Conservation (phyloP, 2,888 invertebrate genomes). For the Lasius fuliginosus region DNA sequence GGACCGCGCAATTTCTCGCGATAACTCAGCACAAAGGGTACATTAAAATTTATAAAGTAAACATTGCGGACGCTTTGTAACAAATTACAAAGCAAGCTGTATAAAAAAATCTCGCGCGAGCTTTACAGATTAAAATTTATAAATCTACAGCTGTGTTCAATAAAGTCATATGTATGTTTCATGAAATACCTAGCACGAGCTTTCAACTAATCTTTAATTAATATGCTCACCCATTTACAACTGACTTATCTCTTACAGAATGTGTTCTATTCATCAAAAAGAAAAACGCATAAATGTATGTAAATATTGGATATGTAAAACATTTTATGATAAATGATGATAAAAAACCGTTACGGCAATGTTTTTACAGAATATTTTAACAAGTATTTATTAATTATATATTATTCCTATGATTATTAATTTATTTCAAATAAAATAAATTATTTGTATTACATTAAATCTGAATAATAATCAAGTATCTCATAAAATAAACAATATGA, state of each 20-base stretch:
- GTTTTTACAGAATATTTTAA: not conserved
- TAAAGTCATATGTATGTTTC: not conserved
- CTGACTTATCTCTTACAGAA: conserved; percentile 1
- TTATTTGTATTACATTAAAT: conserved; percentile 2
- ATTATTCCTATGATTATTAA: not conserved
- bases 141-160: not conserved
- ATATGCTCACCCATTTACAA: not conserved
- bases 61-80: conserved; percentile 17
- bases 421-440: not conserved
- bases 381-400: not conserved
- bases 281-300: not conserved
- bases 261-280: conserved; percentile 15
- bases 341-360: not conserved
- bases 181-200: not conserved
- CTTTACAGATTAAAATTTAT: conserved; percentile 32
- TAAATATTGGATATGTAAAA: not conserved
- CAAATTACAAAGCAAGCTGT: not conserved
- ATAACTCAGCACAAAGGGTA: not conserved
- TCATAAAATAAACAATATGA: conserved; percentile 2
- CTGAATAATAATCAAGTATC: not conserved
- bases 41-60: conserved; percentile 31
- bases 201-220: conserved; percentile 14
- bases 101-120: not conserved
- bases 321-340: not conserved
- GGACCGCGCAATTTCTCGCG: not conserved